phyloP scores from a whole-genome alignment of 2,888 invertebrate species.

The Oscheius sp. region DNA sequence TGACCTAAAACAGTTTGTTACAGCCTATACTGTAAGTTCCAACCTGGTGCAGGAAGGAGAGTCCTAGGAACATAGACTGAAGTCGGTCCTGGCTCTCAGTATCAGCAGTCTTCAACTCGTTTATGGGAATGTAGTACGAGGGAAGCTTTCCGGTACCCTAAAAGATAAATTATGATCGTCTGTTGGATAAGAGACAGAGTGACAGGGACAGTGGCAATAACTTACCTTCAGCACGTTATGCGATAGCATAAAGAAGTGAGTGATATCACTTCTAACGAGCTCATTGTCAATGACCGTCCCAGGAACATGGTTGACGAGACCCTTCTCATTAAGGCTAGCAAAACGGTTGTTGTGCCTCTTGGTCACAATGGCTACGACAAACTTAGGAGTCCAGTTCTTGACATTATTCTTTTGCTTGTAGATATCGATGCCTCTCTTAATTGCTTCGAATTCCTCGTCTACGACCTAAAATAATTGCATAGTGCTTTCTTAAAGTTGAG shows the following conservation, averaged over 20 bases:
- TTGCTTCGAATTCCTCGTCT: constrained; percentile 37
- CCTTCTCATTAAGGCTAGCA: not conserved
- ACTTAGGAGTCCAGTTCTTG: constrained; percentile 35
- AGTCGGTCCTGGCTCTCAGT: constrained; percentile 43
- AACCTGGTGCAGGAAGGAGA: constrained; percentile 45
- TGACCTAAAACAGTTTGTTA: not conserved
- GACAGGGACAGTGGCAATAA: no score
- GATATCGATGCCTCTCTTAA: constrained; percentile 38
- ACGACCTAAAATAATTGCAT: constrained; percentile 19
- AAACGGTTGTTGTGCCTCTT: constrained; percentile 60
- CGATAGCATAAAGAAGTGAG: constrained; percentile 59
- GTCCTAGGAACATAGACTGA: constrained; percentile 42
- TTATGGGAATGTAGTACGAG: no score
- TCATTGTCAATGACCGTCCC: constrained; percentile 52
- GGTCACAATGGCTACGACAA: constrained; percentile 58
- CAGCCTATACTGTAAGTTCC: not conserved
- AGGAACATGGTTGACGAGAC: constrained; percentile 46
- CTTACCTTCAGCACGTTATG: constrained; percentile 36
- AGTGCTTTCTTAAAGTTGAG: no score
- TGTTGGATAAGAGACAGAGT: no score
- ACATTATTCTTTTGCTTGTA: not conserved
- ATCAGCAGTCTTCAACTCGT: not conserved
- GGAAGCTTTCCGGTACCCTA: no score
- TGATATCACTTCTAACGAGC: constrained; percentile 48
- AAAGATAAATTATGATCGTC: no score